A percentile compares a stretch with the other conserved stretches of the same genome.
Evolutionary conservation across 1,140 invertebrate genomes (phyloP).

Genomic region (Sinella curviseta): DNA sequence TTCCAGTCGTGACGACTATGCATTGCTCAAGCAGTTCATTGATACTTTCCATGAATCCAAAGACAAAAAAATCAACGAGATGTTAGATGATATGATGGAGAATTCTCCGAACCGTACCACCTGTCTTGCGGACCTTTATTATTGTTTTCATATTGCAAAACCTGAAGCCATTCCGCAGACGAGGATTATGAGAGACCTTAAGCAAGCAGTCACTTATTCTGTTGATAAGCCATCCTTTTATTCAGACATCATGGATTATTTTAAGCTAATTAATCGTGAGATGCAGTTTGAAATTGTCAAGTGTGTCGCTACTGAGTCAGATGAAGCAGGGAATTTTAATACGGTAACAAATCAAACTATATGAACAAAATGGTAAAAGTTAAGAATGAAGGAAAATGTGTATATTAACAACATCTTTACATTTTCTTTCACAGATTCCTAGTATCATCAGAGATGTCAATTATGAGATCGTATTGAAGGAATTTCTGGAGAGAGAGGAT

Average conservation of each 20-base stretch:
- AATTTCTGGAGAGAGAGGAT: neutral
- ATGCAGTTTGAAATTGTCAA: neutral
- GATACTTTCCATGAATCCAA: neutral
- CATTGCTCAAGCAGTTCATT: neutral
- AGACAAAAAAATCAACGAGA: neutral
- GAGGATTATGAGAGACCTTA: neutral
- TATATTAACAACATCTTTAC: neutral
- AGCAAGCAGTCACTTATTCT: neutral
- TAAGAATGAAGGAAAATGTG: no score
- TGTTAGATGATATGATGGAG: neutral
- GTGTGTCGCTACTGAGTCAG: neutral
- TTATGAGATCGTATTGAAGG: conserved; percentile 1
- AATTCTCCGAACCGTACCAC: neutral
- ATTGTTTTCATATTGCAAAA: neutral
- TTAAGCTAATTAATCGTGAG: neutral
- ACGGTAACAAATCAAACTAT: neutral
- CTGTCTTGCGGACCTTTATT: neutral
- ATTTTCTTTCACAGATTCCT: conserved; percentile 10
- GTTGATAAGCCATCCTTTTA: neutral
- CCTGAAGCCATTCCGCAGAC: neutral
- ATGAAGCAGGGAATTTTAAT: neutral
- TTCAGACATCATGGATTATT: neutral
- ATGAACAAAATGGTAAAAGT: neutral
- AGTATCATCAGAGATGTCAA: conserved; percentile 28
- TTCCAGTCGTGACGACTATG: neutral